These are phyloP conservation scores for Dryocosmus kuriphilus DNA, from an alignment of 2,888 invertebrate species.

Conservation along the genomic window DNA sequence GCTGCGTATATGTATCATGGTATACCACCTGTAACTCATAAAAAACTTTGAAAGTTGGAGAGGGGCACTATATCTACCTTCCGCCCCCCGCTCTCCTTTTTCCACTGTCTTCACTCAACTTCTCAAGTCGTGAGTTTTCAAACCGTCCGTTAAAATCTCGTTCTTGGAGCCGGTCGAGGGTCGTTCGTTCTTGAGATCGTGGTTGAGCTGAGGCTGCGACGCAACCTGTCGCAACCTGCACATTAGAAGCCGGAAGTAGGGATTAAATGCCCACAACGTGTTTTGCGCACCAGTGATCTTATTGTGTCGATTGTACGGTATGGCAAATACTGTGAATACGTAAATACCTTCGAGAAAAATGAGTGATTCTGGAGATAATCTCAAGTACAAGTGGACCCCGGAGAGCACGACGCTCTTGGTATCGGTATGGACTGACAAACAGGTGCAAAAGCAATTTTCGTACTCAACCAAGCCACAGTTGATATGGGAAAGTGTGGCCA, in stretches of 20 bases:
- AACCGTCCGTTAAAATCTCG: slow-evolving; percentile 39
- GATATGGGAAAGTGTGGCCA: slow-evolving; percentile 75
- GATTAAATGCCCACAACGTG: slow-evolving; percentile 20
- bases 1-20: too few species aligned
- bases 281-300: slow-evolving; percentile 3
- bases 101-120: background rate
- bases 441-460: slow-evolving; percentile 75
- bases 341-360: slow-evolving; percentile 53
- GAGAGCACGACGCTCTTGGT: slow-evolving; percentile 74
- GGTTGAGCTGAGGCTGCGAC: background rate
- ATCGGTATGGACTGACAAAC: slow-evolving; percentile 75
- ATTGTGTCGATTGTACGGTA: background rate
- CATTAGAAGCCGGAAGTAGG: slow-evolving; percentile 19
- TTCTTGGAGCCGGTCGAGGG: background rate
- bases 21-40: slow-evolving; percentile 35
- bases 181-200: slow-evolving; percentile 23
- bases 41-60: slow-evolving; percentile 5
- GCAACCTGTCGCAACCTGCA: background rate
- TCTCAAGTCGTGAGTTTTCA: slow-evolving; percentile 19
- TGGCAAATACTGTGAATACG: slow-evolving; percentile 20
- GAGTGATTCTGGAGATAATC: slow-evolving; percentile 68
- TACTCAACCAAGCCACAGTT: slow-evolving; percentile 71
- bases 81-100: slow-evolving; percentile 1
- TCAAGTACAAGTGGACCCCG: slow-evolving; percentile 75
- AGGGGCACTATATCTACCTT: background rate